Evolutionary conservation across 92 coral and sea anemone species (phyloP).

Genomic region (Epizoanthus fatuus): DNA sequence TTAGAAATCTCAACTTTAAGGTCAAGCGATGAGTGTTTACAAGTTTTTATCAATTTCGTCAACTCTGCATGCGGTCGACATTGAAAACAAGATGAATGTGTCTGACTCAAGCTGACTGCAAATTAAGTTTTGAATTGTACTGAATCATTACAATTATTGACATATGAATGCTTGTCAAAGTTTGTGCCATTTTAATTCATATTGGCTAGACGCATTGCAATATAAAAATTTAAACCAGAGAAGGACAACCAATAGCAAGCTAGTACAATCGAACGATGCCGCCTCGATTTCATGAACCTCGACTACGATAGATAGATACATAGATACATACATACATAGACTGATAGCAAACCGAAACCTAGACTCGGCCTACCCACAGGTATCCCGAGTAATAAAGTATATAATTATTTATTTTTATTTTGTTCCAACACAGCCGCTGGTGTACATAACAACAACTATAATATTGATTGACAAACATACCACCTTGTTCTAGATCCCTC

Average conservation of each 20-base stretch:
- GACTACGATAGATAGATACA: too few relatives aligned
- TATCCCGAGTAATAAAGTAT: too few relatives aligned
- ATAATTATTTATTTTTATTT: too few relatives aligned
- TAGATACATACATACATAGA: too few relatives aligned
- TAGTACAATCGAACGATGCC: not conserved
- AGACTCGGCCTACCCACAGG: too few relatives aligned
- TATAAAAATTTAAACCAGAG: not conserved
- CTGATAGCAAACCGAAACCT: not conserved
- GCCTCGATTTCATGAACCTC: not conserved
- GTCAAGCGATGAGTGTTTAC: conserved; percentile 7
- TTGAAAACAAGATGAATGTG: conserved; percentile 3
- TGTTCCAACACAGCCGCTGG: too few relatives aligned
- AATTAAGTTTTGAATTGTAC: conserved; percentile 1
- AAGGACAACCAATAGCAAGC: not conserved
- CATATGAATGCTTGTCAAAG: not conserved
- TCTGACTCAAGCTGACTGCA: not conserved
- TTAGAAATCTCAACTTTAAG: not conserved
- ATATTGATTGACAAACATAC: too few relatives aligned
- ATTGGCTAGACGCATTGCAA: not conserved
- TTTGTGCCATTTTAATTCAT: not conserved
- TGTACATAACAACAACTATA: too few relatives aligned
- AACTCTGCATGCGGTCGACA: conserved; percentile 3
- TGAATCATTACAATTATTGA: not conserved
- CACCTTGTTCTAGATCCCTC: too few relatives aligned
- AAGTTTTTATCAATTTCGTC: conserved; percentile 1